phyloP scores from a whole-genome alignment of 2,113 vertebrate species.

The Triplophysa siluroides region DNA sequence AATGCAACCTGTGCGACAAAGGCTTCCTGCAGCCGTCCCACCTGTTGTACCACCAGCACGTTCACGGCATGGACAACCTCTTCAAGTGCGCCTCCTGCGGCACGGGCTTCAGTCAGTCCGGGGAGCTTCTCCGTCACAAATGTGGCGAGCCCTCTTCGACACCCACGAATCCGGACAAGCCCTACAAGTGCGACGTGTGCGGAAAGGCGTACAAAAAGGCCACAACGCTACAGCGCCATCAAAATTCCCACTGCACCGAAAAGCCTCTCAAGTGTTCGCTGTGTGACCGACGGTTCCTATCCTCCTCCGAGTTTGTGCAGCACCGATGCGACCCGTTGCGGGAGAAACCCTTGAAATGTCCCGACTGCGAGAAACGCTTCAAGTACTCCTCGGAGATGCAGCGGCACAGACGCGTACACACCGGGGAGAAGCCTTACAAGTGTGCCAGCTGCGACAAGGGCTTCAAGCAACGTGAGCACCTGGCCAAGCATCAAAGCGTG shows the following conservation, averaged over 20 bases:
- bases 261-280: constrained; percentile 95
- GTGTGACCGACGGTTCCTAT: constrained; percentile 95
- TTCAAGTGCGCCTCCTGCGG: constrained; percentile 97
- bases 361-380: constrained; percentile 95
- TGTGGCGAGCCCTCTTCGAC: constrained; percentile 82
- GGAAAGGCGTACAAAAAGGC: constrained; percentile 96
- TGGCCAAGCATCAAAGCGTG: constrained; percentile 93
- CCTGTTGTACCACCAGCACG: constrained; percentile 94
- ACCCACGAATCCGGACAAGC: constrained; percentile 79
- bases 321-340: constrained; percentile 92
- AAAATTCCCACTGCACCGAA: constrained; percentile 90
- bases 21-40: constrained; percentile 94
- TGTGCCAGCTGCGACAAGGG: constrained; percentile 93
- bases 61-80: constrained; percentile 94
- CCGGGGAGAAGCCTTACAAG: constrained; percentile 96
- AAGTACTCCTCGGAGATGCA: constrained; percentile 97
- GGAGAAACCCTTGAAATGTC: constrained; percentile 94
- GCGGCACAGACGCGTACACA: constrained; percentile 91
- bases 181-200: constrained; percentile 94
- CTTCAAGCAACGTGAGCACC: constrained; percentile 96
- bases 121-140: constrained; percentile 92
- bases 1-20: constrained; percentile 95
- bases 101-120: constrained; percentile 95
- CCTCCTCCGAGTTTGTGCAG: constrained; percentile 94
- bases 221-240: constrained; percentile 93